phyloP scores from a whole-genome alignment of 1,140 invertebrate genomes.

The Atta cephalotes region DNA sequence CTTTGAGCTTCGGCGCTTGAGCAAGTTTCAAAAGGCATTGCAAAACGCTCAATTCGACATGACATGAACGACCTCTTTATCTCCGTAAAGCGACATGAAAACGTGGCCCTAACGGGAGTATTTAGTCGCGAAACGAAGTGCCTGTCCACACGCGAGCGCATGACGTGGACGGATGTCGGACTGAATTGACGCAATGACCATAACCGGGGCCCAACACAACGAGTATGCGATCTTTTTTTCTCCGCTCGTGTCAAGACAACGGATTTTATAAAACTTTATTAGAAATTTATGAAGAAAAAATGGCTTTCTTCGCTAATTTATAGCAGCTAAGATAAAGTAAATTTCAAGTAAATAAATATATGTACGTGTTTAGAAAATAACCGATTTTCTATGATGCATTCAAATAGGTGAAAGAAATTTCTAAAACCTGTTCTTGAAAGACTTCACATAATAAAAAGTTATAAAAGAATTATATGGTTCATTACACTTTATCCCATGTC shows the following conservation, averaged over 20 bases:
- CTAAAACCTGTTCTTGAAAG: neutral
- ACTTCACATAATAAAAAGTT: neutral
- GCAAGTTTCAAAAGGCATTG: neutral
- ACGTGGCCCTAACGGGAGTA: slow-evolving; percentile 41
- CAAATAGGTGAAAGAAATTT: neutral
- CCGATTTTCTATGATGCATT: neutral
- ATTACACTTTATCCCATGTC: neutral
- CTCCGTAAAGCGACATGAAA: slow-evolving; percentile 30
- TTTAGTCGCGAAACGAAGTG: slow-evolving; percentile 67
- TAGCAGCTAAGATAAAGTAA: neutral
- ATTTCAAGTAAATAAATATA: neutral
- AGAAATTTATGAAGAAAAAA: neutral
- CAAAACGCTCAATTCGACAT: slow-evolving; percentile 4
- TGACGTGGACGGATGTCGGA: slow-evolving; percentile 77
- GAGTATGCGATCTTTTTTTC: slow-evolving; percentile 72
- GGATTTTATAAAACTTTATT: neutral
- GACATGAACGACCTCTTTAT: slow-evolving; percentile 24
- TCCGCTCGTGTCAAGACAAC: slow-evolving; percentile 35
- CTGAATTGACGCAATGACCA: slow-evolving; percentile 78
- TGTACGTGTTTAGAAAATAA: neutral
- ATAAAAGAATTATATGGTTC: neutral
- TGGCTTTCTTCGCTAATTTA: neutral
- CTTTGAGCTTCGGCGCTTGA: neutral
- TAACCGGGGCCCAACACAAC: slow-evolving; percentile 72
- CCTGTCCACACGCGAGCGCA: slow-evolving; percentile 68